These are phyloP conservation scores for Agapornis roseicollis DNA, from an alignment of 2,113 vertebrate genomes.

Conservation along the genomic window DNA sequence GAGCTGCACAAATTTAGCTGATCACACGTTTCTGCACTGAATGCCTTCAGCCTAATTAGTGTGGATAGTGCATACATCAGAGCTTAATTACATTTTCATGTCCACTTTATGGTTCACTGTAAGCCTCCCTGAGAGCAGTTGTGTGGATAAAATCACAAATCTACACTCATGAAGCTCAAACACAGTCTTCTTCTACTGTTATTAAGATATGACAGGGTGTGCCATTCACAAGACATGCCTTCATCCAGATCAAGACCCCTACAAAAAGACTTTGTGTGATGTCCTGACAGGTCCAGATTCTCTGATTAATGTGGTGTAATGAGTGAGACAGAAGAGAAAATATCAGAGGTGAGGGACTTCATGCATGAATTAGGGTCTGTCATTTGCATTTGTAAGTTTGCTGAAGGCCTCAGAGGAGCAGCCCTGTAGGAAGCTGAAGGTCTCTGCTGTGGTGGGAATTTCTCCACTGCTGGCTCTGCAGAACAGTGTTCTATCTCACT, in stretches of 20 bases:
- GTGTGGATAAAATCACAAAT: background rate
- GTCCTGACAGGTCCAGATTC: background rate
- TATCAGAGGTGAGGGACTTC: background rate
- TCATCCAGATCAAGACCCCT: background rate
- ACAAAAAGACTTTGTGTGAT: background rate
- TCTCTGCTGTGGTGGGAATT: background rate
- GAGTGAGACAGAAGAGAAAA: background rate
- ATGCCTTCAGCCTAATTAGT: background rate
- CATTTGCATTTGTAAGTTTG: background rate
- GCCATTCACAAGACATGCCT: background rate
- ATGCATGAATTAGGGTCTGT: background rate
- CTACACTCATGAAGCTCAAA: background rate
- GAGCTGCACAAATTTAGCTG: background rate
- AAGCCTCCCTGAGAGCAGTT: background rate
- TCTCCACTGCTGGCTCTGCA: background rate
- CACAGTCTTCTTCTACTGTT: background rate
- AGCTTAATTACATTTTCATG: conserved; percentile 2
- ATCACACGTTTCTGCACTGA: background rate
- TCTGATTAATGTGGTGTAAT: background rate
- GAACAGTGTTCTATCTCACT: background rate
- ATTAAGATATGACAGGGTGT: background rate
- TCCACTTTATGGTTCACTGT: background rate
- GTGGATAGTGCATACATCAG: background rate
- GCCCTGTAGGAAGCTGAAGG: background rate
- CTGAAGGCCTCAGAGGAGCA: background rate